A percentile compares a stretch with the other conserved stretches of the same genome.
These are phyloP conservation scores for Coluber constrictor DNA, from an alignment of 2,797 vertebrate genomes.

Conservation along the genomic window DNA sequence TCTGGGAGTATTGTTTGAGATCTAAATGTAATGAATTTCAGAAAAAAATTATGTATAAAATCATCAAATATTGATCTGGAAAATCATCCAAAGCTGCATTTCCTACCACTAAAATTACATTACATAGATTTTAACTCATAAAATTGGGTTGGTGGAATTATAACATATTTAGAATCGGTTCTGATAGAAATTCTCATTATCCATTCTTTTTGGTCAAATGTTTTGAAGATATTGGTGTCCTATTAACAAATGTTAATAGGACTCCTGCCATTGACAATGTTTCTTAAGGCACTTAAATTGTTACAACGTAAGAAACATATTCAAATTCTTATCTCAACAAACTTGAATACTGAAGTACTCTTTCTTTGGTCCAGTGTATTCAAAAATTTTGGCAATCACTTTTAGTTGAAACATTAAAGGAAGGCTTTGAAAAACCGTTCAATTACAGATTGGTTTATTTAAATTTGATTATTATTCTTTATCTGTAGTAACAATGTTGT, in stretches of 20 bases:
- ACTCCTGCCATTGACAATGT: not conserved
- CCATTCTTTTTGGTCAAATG: not conserved
- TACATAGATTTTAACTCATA: not conserved
- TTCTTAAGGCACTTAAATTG: not conserved
- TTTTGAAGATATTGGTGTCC: not conserved
- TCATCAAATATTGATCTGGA: not conserved
- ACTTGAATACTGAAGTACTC: not conserved
- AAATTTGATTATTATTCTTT: not conserved
- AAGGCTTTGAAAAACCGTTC: not conserved
- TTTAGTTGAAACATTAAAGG: not conserved
- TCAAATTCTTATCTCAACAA: not conserved
- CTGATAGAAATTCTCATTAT: not conserved
- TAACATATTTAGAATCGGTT: not conserved
- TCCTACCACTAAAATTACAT: not conserved
- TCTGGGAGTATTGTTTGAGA: not conserved
- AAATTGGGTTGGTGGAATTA: not conserved
- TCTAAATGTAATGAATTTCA: not conserved
- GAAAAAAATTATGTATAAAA: not conserved
- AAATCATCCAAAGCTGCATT: not conserved
- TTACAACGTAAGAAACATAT: not conserved
- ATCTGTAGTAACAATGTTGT: not conserved
- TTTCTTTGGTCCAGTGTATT: not conserved
- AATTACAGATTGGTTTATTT: not conserved
- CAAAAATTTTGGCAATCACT: not conserved
- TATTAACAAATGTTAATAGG: not conserved